A percentile compares a stretch with the other conserved stretches of the same genome.
These are phyloP conservation scores for Drosophila colorata DNA, from an alignment of 2,888 invertebrate genomes.

Conservation along the genomic window DNA sequence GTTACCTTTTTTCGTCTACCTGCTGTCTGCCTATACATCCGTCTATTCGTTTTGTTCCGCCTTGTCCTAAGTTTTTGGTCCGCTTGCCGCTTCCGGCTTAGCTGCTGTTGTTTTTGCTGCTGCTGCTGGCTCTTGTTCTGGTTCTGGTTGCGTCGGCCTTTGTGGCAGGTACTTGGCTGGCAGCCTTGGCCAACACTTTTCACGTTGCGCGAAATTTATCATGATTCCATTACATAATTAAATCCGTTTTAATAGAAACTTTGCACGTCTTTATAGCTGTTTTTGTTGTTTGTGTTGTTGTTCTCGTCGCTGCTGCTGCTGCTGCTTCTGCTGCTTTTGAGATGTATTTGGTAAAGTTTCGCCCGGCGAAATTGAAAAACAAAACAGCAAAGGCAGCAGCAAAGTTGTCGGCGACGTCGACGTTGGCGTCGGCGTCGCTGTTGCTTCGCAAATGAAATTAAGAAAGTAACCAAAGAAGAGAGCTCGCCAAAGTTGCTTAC, in stretches of 20 bases:
- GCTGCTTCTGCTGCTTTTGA: constrained; percentile 18
- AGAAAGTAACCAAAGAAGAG: constrained; percentile 78
- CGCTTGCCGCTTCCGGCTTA: constrained; percentile 19
- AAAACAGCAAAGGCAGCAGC: constrained; percentile 40
- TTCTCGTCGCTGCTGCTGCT: constrained; percentile 3
- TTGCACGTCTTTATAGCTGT: constrained; percentile 39
- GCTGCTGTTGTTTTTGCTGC: constrained; percentile 12
- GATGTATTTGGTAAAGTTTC: constrained; percentile 78
- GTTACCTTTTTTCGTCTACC: constrained; percentile 33
- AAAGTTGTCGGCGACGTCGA: constrained; percentile 44
- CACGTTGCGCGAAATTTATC: constrained; percentile 82
- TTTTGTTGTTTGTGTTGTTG: constrained; percentile 10
- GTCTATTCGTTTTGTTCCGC: constrained; percentile 31
- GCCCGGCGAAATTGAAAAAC: constrained; percentile 66
- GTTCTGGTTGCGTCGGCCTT: constrained; percentile 52
- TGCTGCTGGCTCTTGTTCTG: constrained; percentile 25
- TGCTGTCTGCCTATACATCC: constrained; percentile 43
- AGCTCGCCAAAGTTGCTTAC: constrained; percentile 52
- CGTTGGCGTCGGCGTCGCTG: constrained; percentile 38
- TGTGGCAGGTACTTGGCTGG: constrained; percentile 60
- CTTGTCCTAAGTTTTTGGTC: constrained; percentile 4
- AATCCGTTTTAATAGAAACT: constrained; percentile 81
- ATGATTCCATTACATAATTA: constrained; percentile 84
- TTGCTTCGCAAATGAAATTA: constrained; percentile 75
- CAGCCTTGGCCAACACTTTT: constrained; percentile 72